Base-by-base conservation (phyloP, 2,797 vertebrate genomes). In the Coranthus polyacanthus region DNA sequence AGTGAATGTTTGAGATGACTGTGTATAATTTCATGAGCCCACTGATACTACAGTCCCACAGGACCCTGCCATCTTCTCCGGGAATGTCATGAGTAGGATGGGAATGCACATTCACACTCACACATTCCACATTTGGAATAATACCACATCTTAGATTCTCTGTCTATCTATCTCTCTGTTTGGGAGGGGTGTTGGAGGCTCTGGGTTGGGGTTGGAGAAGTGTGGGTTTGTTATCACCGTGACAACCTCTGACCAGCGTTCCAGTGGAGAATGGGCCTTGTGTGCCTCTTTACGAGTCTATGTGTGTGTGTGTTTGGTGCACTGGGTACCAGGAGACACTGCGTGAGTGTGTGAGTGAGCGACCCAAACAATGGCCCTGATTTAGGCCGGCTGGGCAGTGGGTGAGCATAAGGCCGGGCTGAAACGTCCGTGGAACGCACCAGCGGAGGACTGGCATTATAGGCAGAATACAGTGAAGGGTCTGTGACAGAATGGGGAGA, bases 361-460 rank as follows among this genome's bases (percentile, higher is more conserved):
- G 43, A 52, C 43, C 60, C 29, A 57, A 88, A 95, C 94, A 95
- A 95, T 93, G 92, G 77, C 74, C 34, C 67, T 37, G 66, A 90
- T 94, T 93, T 93, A 92, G 78, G 72, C 63, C 38, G 62, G 73
- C 82, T 55, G 76, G 85, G 64, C 82, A 90, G 91, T 90, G 90
- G 89, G 89, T 75, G 90, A 86, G 82, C 82, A 89, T 88, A 85
- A 88, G 92, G 85, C 91, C 61, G 76, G 83, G 78, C 88, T 84
- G 78, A 92, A 91, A 82, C 75, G 84, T 90, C 90, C 84, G 72
- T 82, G 90, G 91, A 93, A 92, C 91, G 88, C 87, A 79, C 78
- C 84, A 91, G 91, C 86, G 89, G 94, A 92, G 93, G 92, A 92
- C 86, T 88, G 88, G 77, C 88, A 91, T 92, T 92, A 89, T 89